Conservation (phyloP, 1,140 invertebrate species). For the Achatina immaculata region DNA sequence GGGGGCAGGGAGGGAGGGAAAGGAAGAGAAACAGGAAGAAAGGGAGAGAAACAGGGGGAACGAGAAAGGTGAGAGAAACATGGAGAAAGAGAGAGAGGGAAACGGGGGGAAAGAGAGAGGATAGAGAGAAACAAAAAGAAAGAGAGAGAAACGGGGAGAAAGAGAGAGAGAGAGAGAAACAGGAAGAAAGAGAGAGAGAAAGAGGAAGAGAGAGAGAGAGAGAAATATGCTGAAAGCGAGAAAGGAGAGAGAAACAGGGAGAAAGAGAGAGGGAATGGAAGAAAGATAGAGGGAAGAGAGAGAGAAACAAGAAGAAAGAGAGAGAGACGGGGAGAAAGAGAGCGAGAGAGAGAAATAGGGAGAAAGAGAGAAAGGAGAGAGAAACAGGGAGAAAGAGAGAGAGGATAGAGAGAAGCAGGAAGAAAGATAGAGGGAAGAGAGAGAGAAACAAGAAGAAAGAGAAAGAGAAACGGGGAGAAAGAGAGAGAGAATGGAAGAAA, state of each 20-base stretch:
- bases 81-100: background rate
- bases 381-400: slow-evolving; percentile 17
- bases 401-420: background rate
- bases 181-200: slow-evolving; percentile 21
- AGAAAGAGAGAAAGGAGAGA: slow-evolving; percentile 21
- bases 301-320: slow-evolving; percentile 23
- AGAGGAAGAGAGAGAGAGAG: background rate
- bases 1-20: slow-evolving; percentile 11
- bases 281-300: background rate
- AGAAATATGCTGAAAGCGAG: slow-evolving; percentile 15
- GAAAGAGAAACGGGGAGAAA: too few species aligned
- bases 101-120: background rate
- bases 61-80: background rate
- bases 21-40: slow-evolving; percentile 27
- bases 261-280: slow-evolving; percentile 12
- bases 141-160: slow-evolving; percentile 21
- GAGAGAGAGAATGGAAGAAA: slow-evolving; percentile 10
- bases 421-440: too few species aligned
- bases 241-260: slow-evolving; percentile 25
- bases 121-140: background rate
- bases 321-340: background rate
- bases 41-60: background rate
- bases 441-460: background rate
- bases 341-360: too few species aligned
- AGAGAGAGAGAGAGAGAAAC: slow-evolving; percentile 6